A percentile compares a stretch with the other conserved stretches of the same genome.
Conservation (phyloP, 2,113 vertebrate genomes). For the Myotis davidii region DNA sequence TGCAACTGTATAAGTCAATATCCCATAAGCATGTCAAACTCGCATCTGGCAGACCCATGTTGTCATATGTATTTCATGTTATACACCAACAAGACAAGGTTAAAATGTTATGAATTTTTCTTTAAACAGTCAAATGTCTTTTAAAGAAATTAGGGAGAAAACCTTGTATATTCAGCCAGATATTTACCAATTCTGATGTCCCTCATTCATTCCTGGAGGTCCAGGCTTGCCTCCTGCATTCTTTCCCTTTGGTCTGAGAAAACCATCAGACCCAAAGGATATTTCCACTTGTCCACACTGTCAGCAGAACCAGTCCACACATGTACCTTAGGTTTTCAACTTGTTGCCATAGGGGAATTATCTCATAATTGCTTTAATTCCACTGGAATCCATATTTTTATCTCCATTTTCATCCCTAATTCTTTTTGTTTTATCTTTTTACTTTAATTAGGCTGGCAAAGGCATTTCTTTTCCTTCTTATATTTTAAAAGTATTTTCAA, state of each 20-base stretch:
- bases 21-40: too few relatives aligned
- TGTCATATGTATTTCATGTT: not conserved
- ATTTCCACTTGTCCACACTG: not conserved
- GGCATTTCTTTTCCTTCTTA: not conserved
- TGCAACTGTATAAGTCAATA: not conserved
- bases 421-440: not conserved
- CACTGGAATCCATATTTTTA: not conserved
- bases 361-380: not conserved
- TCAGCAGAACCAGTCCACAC: not conserved
- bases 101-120: not conserved
- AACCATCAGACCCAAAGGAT: not conserved
- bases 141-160: not conserved
- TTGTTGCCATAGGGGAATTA: not conserved
- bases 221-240: not conserved
- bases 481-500: slow-evolving; percentile 24
- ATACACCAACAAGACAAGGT: not conserved
- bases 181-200: not conserved
- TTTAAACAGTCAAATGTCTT: not conserved
- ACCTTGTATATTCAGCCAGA: not conserved
- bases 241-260: not conserved
- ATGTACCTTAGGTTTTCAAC: slow-evolving; percentile 17
- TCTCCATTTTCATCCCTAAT: not conserved
- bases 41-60: too few relatives aligned
- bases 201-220: not conserved
- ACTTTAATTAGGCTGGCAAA: not conserved